Evolutionary conservation across 1,140 invertebrate species (phyloP).

Genomic region (Zophobas morio): DNA sequence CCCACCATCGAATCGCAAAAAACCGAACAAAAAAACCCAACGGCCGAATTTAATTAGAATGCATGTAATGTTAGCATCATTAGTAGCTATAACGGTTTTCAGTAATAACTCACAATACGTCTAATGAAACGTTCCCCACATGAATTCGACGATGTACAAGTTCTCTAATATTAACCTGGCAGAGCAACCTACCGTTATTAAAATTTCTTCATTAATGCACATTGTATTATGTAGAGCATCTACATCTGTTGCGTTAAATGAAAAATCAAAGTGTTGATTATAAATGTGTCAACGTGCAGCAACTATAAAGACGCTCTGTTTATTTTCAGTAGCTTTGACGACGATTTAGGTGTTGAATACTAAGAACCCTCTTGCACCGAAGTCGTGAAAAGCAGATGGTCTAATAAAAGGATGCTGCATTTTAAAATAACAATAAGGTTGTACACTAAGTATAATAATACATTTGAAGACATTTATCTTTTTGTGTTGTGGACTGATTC

Average conservation of each 20-base stretch:
- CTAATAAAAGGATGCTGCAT: no score
- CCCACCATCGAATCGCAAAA: neutral
- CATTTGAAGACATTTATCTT: no score
- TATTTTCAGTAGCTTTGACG: conserved; percentile 37
- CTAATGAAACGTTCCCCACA: conserved; percentile 46
- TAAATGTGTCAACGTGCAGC: conserved; percentile 26
- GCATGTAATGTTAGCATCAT: conserved; percentile 37
- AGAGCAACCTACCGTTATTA: conserved; percentile 39
- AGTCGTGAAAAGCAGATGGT: neutral
- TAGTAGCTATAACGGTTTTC: conserved; percentile 37
- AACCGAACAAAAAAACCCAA: conserved; percentile 11
- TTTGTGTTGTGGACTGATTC: no score
- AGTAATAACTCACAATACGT: conserved; percentile 43
- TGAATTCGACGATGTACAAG: conserved; percentile 30
- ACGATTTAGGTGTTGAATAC: conserved; percentile 11
- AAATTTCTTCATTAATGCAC: conserved; percentile 45
- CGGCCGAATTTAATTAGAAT: conserved; percentile 32
- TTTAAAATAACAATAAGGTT: no score
- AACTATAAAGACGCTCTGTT: conserved; percentile 22
- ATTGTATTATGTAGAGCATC: conserved; percentile 32
- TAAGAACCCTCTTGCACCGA: neutral
- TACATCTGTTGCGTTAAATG: conserved; percentile 5
- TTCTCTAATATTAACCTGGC: conserved; percentile 29
- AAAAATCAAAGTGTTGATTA: conserved; percentile 5
- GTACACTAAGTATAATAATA: no score